phyloP scores from a whole-genome alignment of 1,140 invertebrate species.

The Leptinotarsa defecta region DNA sequence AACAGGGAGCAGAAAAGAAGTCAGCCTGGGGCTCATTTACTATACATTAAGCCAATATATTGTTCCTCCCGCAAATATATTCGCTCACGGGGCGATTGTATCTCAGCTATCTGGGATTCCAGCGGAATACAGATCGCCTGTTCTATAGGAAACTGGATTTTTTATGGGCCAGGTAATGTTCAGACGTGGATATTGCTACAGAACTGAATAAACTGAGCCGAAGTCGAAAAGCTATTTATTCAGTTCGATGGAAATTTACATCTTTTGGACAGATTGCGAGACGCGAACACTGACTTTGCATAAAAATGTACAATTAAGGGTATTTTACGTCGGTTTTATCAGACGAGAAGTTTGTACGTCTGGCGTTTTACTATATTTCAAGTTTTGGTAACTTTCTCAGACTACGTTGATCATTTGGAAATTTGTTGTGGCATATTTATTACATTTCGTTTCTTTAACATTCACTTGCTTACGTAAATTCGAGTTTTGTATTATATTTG shows the following conservation, averaged over 20 bases:
- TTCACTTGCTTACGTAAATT: too few species aligned
- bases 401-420: not conserved
- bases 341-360: not conserved
- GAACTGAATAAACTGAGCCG: conserved; percentile 13
- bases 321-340: not conserved
- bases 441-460: too few species aligned
- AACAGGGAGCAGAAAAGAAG: conserved; percentile 34
- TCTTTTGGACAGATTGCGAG: conserved; percentile 28
- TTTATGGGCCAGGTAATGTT: conserved; percentile 47
- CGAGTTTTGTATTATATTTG: too few species aligned
- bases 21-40: conserved; percentile 46
- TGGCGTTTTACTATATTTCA: not conserved
- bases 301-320: conserved; percentile 27
- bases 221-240: conserved; percentile 19
- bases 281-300: conserved; percentile 15
- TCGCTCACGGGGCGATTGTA: conserved; percentile 47
- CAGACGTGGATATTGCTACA: conserved; percentile 35
- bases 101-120: conserved; percentile 47
- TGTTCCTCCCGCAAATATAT: conserved; percentile 48
- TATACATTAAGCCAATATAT: conserved; percentile 51
- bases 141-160: conserved; percentile 42
- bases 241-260: conserved; percentile 25
- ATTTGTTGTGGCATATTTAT: too few species aligned
- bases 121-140: conserved; percentile 45
- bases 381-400: not conserved